Percentiles rank a stretch among this genome's conserved stretches.
Evolutionary conservation across 2,888 invertebrate genomes (phyloP).

Genomic region (Choreutis nemorana): DNA sequence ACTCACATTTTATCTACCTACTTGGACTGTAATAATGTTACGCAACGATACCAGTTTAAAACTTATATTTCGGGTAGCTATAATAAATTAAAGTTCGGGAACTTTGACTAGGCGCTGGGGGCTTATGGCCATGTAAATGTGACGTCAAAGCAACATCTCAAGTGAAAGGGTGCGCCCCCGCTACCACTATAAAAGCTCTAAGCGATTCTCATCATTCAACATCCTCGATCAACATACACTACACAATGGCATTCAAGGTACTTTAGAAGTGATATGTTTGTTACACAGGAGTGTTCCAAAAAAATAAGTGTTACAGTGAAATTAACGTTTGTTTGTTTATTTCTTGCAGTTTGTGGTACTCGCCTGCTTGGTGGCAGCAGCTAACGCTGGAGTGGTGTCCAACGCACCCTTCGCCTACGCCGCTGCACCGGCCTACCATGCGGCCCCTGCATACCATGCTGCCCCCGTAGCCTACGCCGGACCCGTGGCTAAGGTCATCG

Average conservation of each 20-base stretch:
- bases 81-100: constrained; percentile 13
- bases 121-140: constrained; percentile 39
- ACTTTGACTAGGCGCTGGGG: constrained; percentile 28
- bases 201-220: constrained; percentile 34
- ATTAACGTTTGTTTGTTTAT: too few relatives aligned
- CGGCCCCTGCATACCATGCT: constrained; percentile 17
- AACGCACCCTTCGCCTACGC: constrained; percentile 14
- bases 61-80: background rate
- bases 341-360: constrained; percentile 35
- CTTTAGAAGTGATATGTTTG: constrained; percentile 4
- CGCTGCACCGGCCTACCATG: constrained; percentile 15
- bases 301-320: too few relatives aligned
- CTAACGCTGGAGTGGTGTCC: constrained; percentile 29
- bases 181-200: constrained; percentile 45
- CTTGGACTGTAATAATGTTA: too few relatives aligned
- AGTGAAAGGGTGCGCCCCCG: constrained; percentile 60
- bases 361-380: constrained; percentile 28
- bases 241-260: constrained; percentile 62
- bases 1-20: too few relatives aligned
- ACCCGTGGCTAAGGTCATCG: constrained; percentile 6
- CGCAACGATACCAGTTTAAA: too few relatives aligned
- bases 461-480: constrained; percentile 14
- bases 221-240: constrained; percentile 33
- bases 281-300: constrained; percentile 3
- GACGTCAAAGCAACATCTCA: constrained; percentile 24